Base-by-base conservation (phyloP, 2,888 invertebrate genomes). In the Drosophila infuscata region DNA sequence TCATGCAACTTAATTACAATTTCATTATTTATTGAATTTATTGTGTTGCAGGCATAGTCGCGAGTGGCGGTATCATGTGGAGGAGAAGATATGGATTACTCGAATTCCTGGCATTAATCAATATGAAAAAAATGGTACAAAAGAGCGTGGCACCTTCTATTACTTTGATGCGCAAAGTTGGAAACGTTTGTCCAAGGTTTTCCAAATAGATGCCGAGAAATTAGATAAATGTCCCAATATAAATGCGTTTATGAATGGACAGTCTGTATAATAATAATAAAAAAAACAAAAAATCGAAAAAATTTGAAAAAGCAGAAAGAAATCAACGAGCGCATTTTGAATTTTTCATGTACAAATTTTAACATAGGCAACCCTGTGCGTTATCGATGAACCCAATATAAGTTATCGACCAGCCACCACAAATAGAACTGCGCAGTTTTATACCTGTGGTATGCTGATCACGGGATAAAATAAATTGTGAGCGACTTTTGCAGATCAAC, bases 51-150 rank as follows among this genome's bases (percentile, higher is more conserved):
- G 99, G 94, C 99, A 99, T 94, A 97, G 96, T 94, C 96, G 99
- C 92, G 99, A 99, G 93, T 99, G 99, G 99, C 96, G 99, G 94
- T 99, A 98, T 95, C 99, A 99, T 94, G 99, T 97, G 95, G 98
- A 99, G 93, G 99, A 99, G 93, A 97, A 98, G 94, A 98, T 99
- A 92, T 99, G 99, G 99, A 98, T 99, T 93, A 99, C 99, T 91
- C 97, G 99, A 94, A 98, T 98, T 91, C 98, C 98, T 83, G 98
- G 98, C 89, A 96, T 98, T 95, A 92, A 97, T 87, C 96, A 98
- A 92, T 95, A 97, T 89, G 98, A 99, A 94, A 99, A 99, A 94
- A 99, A 98, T 82, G 96, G 96, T 91, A 97, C 97, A 87, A 99
- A 98, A 94, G 99, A 99, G 95, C 96, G 99, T 92, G 99, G 99